Percentiles rank a stretch among this genome's conserved stretches.
phyloP scores from a whole-genome alignment of 2,888 invertebrate genomes.

The Dasypolia templi region DNA sequence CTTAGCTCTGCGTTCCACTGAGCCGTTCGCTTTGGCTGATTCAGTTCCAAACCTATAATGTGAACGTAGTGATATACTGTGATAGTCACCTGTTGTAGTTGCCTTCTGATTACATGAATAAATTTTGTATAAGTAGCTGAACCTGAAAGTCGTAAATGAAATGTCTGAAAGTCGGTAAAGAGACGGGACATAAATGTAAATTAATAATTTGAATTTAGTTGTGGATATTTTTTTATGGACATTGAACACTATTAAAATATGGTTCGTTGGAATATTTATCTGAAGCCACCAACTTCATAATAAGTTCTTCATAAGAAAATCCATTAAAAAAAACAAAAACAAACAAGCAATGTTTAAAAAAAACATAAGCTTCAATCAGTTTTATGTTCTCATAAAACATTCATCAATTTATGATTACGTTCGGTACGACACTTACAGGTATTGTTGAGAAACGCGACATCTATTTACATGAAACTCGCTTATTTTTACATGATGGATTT shows the following conservation, averaged over 20 bases:
- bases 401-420: slow-evolving; percentile 59
- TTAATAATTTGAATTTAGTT: no score
- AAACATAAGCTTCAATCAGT: slow-evolving; percentile 55
- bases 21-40: no score
- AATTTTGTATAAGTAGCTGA: no score
- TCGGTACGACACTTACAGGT: slow-evolving; percentile 65
- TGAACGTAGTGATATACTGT: no score
- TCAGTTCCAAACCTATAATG: no score
- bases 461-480: slow-evolving; percentile 49
- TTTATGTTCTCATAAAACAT: slow-evolving; percentile 72
- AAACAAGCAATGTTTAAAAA: slow-evolving; percentile 19
- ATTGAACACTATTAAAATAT: not conserved
- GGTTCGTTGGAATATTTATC: not conserved
- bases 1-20: no score
- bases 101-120: no score
- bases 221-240: no score
- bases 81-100: no score
- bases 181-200: no score
- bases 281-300: not conserved
- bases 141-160: no score
- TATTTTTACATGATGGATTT: slow-evolving; percentile 55
- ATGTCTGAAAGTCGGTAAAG: no score
- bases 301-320: not conserved
- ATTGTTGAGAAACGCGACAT: slow-evolving; percentile 55
- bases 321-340: slow-evolving; percentile 13